A percentile compares a stretch with the other conserved stretches of the same genome.
Evolutionary conservation across 2,113 vertebrate genomes (phyloP).

Genomic region (Neopipo cinnamomea): DNA sequence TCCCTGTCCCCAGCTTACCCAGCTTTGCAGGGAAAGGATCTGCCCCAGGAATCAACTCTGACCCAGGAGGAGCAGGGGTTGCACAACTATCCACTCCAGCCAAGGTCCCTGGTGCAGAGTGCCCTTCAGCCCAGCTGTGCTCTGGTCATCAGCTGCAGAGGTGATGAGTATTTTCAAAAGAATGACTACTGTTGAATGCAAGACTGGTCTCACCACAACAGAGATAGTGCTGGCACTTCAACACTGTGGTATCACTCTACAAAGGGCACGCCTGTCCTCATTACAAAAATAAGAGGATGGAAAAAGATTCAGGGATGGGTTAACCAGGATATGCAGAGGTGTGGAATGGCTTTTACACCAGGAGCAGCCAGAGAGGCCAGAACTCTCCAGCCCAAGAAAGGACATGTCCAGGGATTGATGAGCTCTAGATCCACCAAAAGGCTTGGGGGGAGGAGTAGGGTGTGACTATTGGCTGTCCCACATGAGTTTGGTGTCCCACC

Average conservation of each 20-base stretch:
- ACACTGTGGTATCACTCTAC: accelerated
- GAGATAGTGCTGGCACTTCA: not conserved
- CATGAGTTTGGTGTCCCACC: accelerated
- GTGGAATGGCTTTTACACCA: not conserved
- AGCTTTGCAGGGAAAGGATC: not conserved
- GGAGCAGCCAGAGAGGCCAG: not conserved
- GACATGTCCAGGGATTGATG: not conserved
- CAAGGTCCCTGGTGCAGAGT: not conserved
- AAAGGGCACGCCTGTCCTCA: not conserved
- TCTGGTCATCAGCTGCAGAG: not conserved
- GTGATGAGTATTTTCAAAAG: not conserved
- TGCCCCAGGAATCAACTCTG: not conserved
- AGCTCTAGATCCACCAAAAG: not conserved
- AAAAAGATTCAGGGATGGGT: not conserved
- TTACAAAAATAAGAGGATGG: not conserved
- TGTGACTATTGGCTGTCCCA: not conserved
- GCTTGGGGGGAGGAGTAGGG: not conserved
- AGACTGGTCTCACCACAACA: not conserved
- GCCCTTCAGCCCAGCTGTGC: not conserved
- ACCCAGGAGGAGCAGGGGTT: not conserved
- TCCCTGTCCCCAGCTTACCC: not conserved
- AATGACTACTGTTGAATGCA: not conserved
- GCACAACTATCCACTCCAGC: not conserved
- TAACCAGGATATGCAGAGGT: not conserved
- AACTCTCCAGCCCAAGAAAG: not conserved